A percentile compares a stretch with the other conserved stretches of the same genome.
These are phyloP conservation scores for Melinaea marsaeus DNA, from an alignment of 2,888 invertebrate genomes.

Conservation along the genomic window DNA sequence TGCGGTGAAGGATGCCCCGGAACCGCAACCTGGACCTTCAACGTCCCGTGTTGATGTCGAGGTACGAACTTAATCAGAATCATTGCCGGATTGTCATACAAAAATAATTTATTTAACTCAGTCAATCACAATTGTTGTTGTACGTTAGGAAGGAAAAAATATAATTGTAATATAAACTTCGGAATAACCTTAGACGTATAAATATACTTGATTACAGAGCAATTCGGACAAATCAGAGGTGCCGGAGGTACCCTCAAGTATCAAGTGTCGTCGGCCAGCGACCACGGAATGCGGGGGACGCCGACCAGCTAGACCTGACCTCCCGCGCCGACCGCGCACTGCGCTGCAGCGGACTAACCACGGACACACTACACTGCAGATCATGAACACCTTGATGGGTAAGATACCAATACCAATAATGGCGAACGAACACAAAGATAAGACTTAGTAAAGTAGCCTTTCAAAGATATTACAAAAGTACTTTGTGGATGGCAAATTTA, in stretches of 20 bases:
- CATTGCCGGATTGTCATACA: too few species aligned
- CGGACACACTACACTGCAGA: conserved; percentile 54
- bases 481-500: too few species aligned
- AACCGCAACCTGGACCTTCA: conserved; percentile 46
- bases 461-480: too few species aligned
- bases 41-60: conserved; percentile 9
- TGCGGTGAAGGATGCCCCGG: conserved; percentile 24
- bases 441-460: too few species aligned
- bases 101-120: too few species aligned
- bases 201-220: neutral
- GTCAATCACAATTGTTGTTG: conserved; percentile 9
- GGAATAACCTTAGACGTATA: too few species aligned
- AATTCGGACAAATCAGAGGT: neutral
- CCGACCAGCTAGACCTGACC: conserved; percentile 43
- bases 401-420: conserved; percentile 10
- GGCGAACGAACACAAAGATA: neutral
- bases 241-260: neutral
- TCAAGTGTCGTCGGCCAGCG: conserved; percentile 48
- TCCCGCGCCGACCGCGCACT: conserved; percentile 55
- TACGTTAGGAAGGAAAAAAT: neutral
- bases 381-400: conserved; percentile 68
- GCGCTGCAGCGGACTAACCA: conserved; percentile 47
- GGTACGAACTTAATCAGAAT: too few species aligned
- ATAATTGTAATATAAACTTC: too few species aligned
- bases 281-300: conserved; percentile 60